These are phyloP conservation scores for Hepsetus odoe DNA, from an alignment of 2,113 vertebrate species.

Conservation along the genomic window DNA sequence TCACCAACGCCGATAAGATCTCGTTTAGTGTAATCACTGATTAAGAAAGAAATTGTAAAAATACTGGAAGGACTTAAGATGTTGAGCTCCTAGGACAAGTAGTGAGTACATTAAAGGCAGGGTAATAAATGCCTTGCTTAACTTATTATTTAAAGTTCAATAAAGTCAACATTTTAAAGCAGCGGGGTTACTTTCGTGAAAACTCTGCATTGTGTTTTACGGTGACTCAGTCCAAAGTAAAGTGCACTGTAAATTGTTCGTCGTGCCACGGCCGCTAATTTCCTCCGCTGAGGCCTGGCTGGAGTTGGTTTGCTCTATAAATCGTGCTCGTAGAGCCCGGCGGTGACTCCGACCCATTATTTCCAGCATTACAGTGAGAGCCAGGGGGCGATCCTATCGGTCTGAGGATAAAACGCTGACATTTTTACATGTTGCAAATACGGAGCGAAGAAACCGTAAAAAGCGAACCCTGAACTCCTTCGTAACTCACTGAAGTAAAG, in stretches of 20 bases:
- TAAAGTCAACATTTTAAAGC: no score
- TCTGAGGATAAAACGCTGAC: slow-evolving; percentile 59
- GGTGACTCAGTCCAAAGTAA: not conserved
- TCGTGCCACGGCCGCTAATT: slow-evolving; percentile 70
- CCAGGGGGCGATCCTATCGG: slow-evolving; percentile 69
- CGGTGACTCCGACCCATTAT: slow-evolving; percentile 76
- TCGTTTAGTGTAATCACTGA: no score
- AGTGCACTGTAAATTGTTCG: not conserved
- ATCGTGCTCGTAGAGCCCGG: slow-evolving; percentile 64
- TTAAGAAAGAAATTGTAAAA: no score
- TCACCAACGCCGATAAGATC: no score
- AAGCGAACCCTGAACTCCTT: slow-evolving; percentile 37
- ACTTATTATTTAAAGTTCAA: no score
- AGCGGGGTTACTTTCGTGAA: not conserved
- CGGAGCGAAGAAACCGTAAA: slow-evolving; percentile 56
- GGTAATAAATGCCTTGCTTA: no score
- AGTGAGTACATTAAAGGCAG: no score
- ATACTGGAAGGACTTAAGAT: no score
- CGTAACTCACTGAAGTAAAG: not conserved
- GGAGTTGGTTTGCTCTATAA: not conserved
- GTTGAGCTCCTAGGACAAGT: no score
- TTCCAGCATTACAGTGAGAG: slow-evolving; percentile 63
- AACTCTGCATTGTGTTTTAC: not conserved
- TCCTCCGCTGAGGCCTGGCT: slow-evolving; percentile 40
- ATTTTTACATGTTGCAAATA: slow-evolving; percentile 63